A percentile compares a stretch with the other conserved stretches of the same genome.
Evolutionary conservation across 2,888 invertebrate genomes (phyloP).

Genomic region (Ophion ellenae): DNA sequence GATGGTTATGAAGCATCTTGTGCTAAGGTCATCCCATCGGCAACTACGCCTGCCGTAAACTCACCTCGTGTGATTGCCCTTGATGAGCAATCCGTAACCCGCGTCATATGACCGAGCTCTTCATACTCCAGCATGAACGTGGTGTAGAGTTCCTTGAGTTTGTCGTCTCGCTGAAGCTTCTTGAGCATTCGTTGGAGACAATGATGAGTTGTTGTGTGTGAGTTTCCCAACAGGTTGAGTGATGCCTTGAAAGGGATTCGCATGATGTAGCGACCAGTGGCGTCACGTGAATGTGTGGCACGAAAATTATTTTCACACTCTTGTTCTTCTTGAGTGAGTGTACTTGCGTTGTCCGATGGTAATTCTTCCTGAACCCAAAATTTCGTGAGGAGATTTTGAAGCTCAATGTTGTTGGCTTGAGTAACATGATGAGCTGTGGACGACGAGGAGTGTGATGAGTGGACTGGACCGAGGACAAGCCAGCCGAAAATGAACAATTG

Average conservation of each 20-base stretch:
- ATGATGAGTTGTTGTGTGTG: too few species aligned
- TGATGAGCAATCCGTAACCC: neutral
- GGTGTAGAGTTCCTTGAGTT: too few species aligned
- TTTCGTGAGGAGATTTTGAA: neutral
- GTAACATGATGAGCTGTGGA: neutral
- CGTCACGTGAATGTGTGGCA: neutral
- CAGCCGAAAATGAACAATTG: conserved; percentile 50
- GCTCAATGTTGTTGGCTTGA: neutral
- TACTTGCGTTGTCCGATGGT: neutral
- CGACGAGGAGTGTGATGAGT: neutral
- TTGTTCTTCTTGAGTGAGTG: conserved; percentile 15
- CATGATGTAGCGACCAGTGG: too few species aligned
- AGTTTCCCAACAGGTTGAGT: too few species aligned
- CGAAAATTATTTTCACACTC: conserved; percentile 12
- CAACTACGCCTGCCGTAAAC: neutral
- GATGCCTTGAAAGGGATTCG: too few species aligned
- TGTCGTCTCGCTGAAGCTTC: too few species aligned
- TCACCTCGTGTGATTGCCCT: neutral
- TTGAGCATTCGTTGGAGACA: too few species aligned
- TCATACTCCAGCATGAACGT: neutral
- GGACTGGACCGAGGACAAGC: conserved; percentile 47
- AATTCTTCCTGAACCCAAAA: conserved; percentile 25
- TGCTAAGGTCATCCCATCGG: too few species aligned
- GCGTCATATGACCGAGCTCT: neutral
- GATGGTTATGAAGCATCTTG: too few species aligned